Evolutionary conservation across 1,140 invertebrate genomes (phyloP), one percentile per base, ranked within the genome.

Genomic region (Micrasema longulum): DNA sequence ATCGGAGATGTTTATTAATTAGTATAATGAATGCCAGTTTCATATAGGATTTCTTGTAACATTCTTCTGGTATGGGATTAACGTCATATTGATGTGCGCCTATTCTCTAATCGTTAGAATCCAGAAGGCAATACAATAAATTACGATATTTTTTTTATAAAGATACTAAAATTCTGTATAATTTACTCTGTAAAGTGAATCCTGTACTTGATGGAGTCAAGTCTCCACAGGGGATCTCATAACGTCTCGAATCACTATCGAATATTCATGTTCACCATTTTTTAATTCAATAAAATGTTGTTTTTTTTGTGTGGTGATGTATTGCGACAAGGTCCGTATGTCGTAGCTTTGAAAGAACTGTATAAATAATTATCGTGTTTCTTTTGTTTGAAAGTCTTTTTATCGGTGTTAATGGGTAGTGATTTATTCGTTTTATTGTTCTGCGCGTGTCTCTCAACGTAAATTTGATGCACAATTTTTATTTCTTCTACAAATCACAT

Each of bases 201-300:
- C 36, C 55, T 60, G 55, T 38, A 31, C 26, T 4, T 31, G 2
- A 31, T 7, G 7, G 26, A 31, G 26, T 7, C 26, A 31, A 31
- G 3, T 14, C 60, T 64, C 60, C 60, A 22, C 60, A 41, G 60
- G 60, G 41, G 60, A 23, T 47, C 60, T 23, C 60, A 48, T 64
- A 64, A 64, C 5, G 43, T 64, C 43, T 64, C 60, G 43, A 23
- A 64, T 63, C 57, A n/a, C n/a, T 45, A 45, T 45, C 11, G 20
- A 18, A 47, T 26, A 14, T 45, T 31, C 60, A 10, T 47, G 60
- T 64, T 47, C 60, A 26, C 22, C 41, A 64, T 64, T 45, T n/a
- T 47, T 60, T 60, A 43, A 60, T 60, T 60, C 35, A 60, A 60
- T 60, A 60, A 60, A 60, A n/a, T 45, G 26, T 12, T 38, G 36